A percentile compares a stretch with the other conserved stretches of the same genome.
Conservation (phyloP, 1,140 invertebrate genomes). For the Caenorhabditis brenneri region DNA sequence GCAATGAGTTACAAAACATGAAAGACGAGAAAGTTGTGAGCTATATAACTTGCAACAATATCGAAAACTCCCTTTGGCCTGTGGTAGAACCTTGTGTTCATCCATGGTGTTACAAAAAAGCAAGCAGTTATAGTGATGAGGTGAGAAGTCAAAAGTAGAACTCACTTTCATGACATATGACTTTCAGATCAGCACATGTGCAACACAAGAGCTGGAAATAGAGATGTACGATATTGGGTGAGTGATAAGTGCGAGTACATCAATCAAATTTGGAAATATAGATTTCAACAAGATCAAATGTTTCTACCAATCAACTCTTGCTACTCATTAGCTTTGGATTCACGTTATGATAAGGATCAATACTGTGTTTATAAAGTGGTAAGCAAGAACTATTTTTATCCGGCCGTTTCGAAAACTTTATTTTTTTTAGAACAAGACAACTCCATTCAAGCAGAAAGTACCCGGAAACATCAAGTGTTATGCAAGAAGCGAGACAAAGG, state of each 20-base stretch:
- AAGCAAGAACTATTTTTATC: background rate
- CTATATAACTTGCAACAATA: background rate
- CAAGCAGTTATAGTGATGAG: background rate
- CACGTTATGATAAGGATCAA: background rate
- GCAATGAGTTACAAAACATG: background rate
- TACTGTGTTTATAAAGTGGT: background rate
- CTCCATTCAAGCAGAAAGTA: slow-evolving; percentile 5
- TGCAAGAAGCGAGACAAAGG: background rate
- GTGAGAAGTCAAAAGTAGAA: background rate
- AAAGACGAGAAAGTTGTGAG: background rate
- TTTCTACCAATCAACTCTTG: background rate
- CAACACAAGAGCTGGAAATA: background rate
- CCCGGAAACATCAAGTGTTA: background rate
- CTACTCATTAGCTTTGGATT: background rate
- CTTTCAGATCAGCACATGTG: background rate
- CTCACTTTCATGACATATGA: background rate
- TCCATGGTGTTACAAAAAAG: background rate
- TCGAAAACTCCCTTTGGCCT: background rate
- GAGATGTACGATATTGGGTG: slow-evolving; percentile 9
- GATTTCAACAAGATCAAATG: background rate
- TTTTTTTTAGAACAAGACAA: slow-evolving; percentile 2
- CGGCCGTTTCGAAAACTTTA: background rate
- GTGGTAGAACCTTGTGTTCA: background rate
- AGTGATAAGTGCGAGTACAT: background rate
- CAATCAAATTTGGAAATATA: background rate